Conservation (phyloP, 2,888 invertebrate genomes). For the Lithophane ornitopus region DNA sequence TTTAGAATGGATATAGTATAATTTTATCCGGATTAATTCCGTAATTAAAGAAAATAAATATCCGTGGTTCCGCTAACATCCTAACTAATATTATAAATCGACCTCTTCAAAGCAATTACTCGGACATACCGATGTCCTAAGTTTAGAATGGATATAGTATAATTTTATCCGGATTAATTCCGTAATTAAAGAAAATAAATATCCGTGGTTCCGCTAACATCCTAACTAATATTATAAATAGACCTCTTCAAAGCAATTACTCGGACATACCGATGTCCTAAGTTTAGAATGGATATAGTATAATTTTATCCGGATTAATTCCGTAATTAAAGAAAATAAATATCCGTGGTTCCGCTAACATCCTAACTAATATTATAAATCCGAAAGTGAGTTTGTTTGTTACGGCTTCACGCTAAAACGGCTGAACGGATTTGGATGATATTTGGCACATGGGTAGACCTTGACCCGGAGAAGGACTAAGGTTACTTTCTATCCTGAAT, state of each 20-base stretch:
- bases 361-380: too few species aligned
- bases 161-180: conserved; percentile 21
- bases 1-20: conserved; percentile 30
- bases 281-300: conserved; percentile 31
- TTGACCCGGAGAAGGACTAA: too few species aligned
- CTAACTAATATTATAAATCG: not conserved
- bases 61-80: not conserved
- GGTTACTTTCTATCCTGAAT: too few species aligned
- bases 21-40: conserved; percentile 20
- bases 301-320: conserved; percentile 23
- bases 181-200: conserved; percentile 1
- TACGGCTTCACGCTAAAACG: too few species aligned
- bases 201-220: not conserved
- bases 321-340: not conserved
- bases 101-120: conserved; percentile 32
- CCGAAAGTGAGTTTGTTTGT: too few species aligned
- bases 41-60: conserved; percentile 3
- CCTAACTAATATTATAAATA: not conserved
- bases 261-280: conserved; percentile 22
- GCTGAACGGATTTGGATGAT: too few species aligned
- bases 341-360: not conserved
- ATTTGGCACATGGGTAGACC: too few species aligned
- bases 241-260: conserved; percentile 32
- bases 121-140: conserved; percentile 22
- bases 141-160: conserved; percentile 30